Evolutionary conservation across 2,113 vertebrate species (phyloP), one percentile per base, ranked within the genome.

Genomic region (Leptosomus discolor): DNA sequence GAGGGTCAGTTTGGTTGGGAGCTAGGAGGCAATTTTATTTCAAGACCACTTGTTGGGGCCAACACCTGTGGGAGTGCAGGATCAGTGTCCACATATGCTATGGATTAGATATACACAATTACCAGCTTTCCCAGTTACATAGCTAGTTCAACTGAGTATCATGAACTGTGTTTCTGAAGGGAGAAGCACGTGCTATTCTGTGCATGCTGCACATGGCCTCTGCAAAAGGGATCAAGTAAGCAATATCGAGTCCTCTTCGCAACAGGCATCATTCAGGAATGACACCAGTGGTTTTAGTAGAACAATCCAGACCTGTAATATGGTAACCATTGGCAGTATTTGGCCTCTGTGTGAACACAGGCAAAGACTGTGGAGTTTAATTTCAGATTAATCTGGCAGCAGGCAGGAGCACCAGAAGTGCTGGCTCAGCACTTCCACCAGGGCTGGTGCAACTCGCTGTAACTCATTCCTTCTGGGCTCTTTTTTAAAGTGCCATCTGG

Each of bases 381-480:
- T 95, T 96, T 92, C 86, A 84, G 43, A 34, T 24, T 91, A 85
- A 89, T 69, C 61, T 48, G 6, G 68, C 64, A 92, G 46, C 68
- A 96, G 53, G 75, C 91, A 94, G 92, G 82, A 96, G 90, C 45
- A 93, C 51, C 71, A 90, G 71, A 34, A 65, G 2, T 67, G 88
- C 94, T 92, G 88, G 75, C 79, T 95, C 96, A 95, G 94, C 88
- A 82, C 53, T 94, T 92, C 73, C 60, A 90, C 36, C 48, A 81
- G 76, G 45, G 76, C 87, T 58, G 70, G 75, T 0, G 14, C 60
- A 91, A 81, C 43, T 92, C 1, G 0, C 58, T 60, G 8, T 97
- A 97, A 93, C 92, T 93, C 79, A 1, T 92, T 96, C 95, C 94
- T 93, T 95, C 96, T 97, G 95, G 70, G 53, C 43, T 93, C 57